Evolutionary conservation across 1,140 invertebrate genomes (phyloP), one percentile per base, ranked within the genome.

Genomic region (Copidosoma floridanum): DNA sequence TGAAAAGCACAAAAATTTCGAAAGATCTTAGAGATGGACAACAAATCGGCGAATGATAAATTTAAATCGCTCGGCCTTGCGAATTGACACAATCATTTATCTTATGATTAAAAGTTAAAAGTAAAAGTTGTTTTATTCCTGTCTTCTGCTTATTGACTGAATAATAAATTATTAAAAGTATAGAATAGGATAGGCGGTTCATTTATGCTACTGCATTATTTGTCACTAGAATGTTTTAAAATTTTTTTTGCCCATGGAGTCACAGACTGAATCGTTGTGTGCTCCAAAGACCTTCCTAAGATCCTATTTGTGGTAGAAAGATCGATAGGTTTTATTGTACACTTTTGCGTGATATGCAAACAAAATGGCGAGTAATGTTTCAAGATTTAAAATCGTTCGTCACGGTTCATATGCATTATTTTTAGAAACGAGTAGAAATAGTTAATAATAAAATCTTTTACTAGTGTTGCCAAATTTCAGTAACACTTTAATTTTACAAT

Each of bases 41-140:
- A 20, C 10, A 35, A 44, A 27, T 35, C 48, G 29, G 16, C 21
- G 29, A 35, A 48, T 48, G 23, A 64, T 48, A 44, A 38, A 59
- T 52, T 56, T 61, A 64, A 57, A 43, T 48, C 21, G 59, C 52
- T 61, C 44, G 20, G 20, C 52, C 52, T 10, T 46, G 16, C 5
- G 41, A 16, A 16, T 24, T 21, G 16, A 55, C 51, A 61, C 59
- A 61, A 61, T 61, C 52, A 61, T 61, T n/a, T 35, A 50, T 55
- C 27, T 55, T 55, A 55, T 60, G 57, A 61, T 54, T 57, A 57
- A 64, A 57, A 38, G 38, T 16, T 52, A 35, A 56, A 51, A 61
- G 57, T 61, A 53, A 48, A n/a, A 65, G 16, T 61, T 50, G 40
- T 61, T 61, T 47, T 35, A 24, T 37, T 57, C 53, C 53, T 62